These are phyloP conservation scores for Meiosimyza platycephala DNA, from an alignment of 2,888 invertebrate species.

Conservation along the genomic window DNA sequence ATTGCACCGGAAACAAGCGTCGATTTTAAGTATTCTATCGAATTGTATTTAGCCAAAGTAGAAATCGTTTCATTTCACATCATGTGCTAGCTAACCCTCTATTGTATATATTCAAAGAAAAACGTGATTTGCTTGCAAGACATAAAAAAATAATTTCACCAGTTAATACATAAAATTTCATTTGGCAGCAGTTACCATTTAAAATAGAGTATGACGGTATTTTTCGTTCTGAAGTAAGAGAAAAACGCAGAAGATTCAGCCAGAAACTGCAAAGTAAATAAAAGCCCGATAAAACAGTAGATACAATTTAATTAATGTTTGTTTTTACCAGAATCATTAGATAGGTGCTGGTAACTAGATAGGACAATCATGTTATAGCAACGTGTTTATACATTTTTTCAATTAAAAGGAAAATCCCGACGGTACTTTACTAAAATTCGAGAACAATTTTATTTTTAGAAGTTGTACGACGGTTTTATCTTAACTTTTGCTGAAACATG, in stretches of 20 bases:
- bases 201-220: too few species aligned
- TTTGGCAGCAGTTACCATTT: background rate
- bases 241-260: background rate
- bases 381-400: background rate
- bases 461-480: too few species aligned
- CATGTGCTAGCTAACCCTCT: background rate
- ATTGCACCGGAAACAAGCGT: background rate
- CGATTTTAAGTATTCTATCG: background rate
- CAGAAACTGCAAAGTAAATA: conserved; percentile 6
- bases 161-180: background rate
- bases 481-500: too few species aligned
- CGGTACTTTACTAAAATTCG: background rate
- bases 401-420: background rate
- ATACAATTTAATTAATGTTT: conserved; percentile 24
- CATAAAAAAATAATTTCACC: background rate
- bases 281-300: background rate
- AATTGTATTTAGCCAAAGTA: background rate
- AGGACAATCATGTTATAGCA: background rate
- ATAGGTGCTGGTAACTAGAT: background rate
- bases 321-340: background rate
- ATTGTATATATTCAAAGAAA: too few species aligned
- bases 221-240: too few species aligned
- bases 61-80: background rate
- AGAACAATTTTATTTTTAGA: background rate
- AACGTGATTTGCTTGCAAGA: too few species aligned